Base-by-base conservation (phyloP, 2,113 vertebrate species). In the Nesospiza acunhae region DNA sequence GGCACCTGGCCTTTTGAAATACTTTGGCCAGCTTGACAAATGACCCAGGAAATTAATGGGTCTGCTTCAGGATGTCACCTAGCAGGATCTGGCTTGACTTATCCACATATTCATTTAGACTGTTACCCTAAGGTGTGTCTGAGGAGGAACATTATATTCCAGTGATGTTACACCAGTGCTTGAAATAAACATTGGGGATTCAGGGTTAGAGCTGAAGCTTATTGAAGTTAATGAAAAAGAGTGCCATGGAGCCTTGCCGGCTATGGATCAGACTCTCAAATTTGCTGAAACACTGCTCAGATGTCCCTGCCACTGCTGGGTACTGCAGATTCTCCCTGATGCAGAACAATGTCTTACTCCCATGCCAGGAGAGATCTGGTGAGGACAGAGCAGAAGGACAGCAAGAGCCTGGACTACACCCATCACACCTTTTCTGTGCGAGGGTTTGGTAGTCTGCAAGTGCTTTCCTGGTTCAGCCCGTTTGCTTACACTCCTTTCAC, bases 141-240 rank as follows among this genome's bases (percentile, higher is more conserved):
- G 73, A 1, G 13, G 53, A 62, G 31, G 47, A 95, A 63, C 6
- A 42, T 81, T 64, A 68, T 75, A 90, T 88, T 87, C 68, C 49
- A 64, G 47, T n/a, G 68, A 75, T 59, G 56, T 8, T 68, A 37
- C 26, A 75, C 8, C 46, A 31, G 39, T 56, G 72, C 59, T 86
- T 55, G 88, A 92, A 96, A 92, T 72, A 95, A 94, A 89, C 68
- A 84, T 33, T 0, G 0, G 20, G 52, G 75, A 92, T 92, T 87
- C 90, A 49, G 79, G 33, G 76, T 56, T 86, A 60, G 52, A 89
- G 60, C 35, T 80, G 80, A 53, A 90, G 64, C 76, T 88, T 86
- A 91, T 30, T 68, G 76, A 78, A 88, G 41, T 93, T 94, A 90
- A 95, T 92, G 87, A 85, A 92, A 90, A 93, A 77, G 67, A 90